A percentile compares a stretch with the other conserved stretches of the same genome.
Conservation (phyloP, 1,140 invertebrate species). For the Oryzaephilus surinamensis region DNA sequence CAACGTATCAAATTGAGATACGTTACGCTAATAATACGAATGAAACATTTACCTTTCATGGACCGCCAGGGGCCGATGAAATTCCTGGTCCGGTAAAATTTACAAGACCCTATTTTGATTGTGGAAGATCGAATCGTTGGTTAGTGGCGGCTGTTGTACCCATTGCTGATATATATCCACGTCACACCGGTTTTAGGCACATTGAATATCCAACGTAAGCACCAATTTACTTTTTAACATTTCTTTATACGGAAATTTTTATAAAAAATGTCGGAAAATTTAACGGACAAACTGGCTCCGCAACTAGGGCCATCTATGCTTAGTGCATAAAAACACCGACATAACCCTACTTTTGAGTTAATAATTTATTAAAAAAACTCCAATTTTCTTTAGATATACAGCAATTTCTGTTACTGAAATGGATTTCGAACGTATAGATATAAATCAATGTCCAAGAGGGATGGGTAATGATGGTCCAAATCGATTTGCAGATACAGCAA, state of each 20-base stretch:
- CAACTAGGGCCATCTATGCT: no score
- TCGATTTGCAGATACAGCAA: conserved; percentile 77
- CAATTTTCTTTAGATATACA: conserved; percentile 60
- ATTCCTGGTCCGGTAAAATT: conserved; percentile 83
- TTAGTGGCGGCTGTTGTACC: conserved; percentile 85
- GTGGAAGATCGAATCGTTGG: conserved; percentile 92
- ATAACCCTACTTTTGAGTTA: no score
- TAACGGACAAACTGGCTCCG: no score
- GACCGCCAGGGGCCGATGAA: conserved; percentile 83
- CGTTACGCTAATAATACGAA: conserved; percentile 93
- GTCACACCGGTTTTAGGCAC: conserved; percentile 89
- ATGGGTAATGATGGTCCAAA: conserved; percentile 79
- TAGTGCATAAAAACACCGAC: no score
- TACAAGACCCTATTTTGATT: conserved; percentile 94
- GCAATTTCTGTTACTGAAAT: conserved; percentile 88
- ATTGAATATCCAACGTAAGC: conserved; percentile 90
- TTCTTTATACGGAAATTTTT: background rate
- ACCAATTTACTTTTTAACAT: background rate
- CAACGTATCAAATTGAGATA: conserved; percentile 81
- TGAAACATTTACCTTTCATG: conserved; percentile 89
- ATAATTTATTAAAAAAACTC: no score
- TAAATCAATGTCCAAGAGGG: conserved; percentile 90
- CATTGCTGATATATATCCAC: conserved; percentile 88
- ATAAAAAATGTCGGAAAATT: no score
- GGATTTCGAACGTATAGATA: conserved; percentile 95